Base-by-base conservation (phyloP, 2,797 vertebrate species). In the Pseudochirops corinnae region DNA sequence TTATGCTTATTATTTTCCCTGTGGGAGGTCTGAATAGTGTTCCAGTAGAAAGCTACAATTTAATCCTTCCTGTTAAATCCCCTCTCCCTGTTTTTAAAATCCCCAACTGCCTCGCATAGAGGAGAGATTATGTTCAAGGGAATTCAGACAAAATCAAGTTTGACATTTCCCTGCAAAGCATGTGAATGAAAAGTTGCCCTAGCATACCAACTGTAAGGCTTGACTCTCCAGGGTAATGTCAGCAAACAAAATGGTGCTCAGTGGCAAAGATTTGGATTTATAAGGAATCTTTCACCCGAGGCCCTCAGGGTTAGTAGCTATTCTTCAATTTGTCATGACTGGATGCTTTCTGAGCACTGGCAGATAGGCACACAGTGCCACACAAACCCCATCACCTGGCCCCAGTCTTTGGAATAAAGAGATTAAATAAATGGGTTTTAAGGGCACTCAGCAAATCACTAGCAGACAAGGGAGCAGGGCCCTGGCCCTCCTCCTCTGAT, bases 71-170 rank as follows among this genome's bases (percentile, higher is more conserved):
- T 62, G 9, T 91, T 92, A 92, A 96, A 82, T 74, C 50, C 11
- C 57, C 10, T 1, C 31, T 12, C 56, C 93, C 55, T 93, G 55
- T 82, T 91, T 87, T 33, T 21, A 67, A 95, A 95, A 90, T 39
- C 50, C 33, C 53, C 92, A 0, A 33, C 18, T 5, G 91, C 18
- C 9, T 90, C 13, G 10, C 93, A 56, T 33, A 3, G 14, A 2
- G 26, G 52, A 90, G 52, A 92, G 18, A 91, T 90, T 56, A 56
- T 60, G 92, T 90, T 14, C n/a, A 55, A 92, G 6, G 92, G 93
- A 90, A n/a, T 33, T 53, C 74, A 55, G 24, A 56, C 28, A 96
- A 96, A 96, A 90, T 60, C 53, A 74, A 95, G 55, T 62, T 31
- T 60, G 58, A 96, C 94, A 91, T 28, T 50, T 31, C 55, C 87